phyloP scores from a whole-genome alignment of 2,888 invertebrate species.

The Scotopteryx bipunctaria region DNA sequence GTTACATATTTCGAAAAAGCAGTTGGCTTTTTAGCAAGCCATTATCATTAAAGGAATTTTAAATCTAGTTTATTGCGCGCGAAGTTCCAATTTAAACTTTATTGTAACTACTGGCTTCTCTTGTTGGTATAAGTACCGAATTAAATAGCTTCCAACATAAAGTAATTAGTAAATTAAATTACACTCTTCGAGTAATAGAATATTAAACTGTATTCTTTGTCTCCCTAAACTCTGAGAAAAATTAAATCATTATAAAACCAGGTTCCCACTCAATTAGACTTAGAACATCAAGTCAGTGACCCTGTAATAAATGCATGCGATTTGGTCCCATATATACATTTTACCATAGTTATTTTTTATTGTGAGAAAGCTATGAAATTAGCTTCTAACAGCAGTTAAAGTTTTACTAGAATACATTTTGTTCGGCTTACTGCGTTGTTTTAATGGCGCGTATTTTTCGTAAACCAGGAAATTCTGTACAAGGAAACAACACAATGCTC shows the following conservation, averaged over 20 bases:
- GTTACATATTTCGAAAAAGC: neutral
- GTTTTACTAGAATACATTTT: conserved; percentile 15
- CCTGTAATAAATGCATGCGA: conserved; percentile 34
- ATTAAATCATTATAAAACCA: conserved; percentile 27
- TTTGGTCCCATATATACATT: conserved; percentile 17
- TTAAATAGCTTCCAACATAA: conserved; percentile 6
- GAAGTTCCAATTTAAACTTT: too few relatives aligned
- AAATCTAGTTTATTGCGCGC: too few relatives aligned
- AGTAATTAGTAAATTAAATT: conserved; percentile 24
- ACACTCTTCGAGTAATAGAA: conserved; percentile 22
- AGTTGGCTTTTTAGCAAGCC: neutral
- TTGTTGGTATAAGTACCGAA: too few relatives aligned
- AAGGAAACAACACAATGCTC: conserved; percentile 21
- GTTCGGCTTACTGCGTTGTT: neutral
- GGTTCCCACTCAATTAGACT: conserved; percentile 38
- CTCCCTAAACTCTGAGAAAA: conserved; percentile 35
- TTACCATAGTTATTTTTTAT: conserved; percentile 35
- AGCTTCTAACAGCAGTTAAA: conserved; percentile 29
- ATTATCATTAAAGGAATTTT: too few relatives aligned
- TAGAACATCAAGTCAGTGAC: conserved; percentile 37
- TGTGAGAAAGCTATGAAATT: conserved; percentile 36
- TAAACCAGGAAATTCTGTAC: conserved; percentile 23
- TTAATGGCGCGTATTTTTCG: neutral
- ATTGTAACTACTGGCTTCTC: too few relatives aligned
- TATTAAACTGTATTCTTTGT: conserved; percentile 27